A percentile compares a stretch with the other conserved stretches of the same genome.
phyloP scores from a whole-genome alignment of 2,888 invertebrate genomes.

The Drosophila tripunctata region DNA sequence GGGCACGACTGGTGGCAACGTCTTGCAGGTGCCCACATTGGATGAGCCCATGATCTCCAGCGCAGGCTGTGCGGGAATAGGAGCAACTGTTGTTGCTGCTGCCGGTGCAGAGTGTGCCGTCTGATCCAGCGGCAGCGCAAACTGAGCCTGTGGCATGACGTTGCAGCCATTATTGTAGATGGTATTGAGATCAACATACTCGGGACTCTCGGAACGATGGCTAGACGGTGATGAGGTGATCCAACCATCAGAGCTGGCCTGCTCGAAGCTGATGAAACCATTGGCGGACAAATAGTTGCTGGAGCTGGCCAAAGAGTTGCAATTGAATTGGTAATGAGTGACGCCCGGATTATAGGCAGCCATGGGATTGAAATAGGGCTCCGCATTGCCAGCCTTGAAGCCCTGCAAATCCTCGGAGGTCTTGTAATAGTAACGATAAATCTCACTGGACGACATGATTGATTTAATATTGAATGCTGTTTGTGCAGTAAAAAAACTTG shows the following conservation, averaged over 20 bases:
- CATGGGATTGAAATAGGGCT: slow-evolving; percentile 83
- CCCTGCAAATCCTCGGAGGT: slow-evolving; percentile 83
- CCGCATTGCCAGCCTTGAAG: slow-evolving; percentile 72
- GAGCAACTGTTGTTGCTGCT: neutral
- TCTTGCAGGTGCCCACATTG: slow-evolving; percentile 82
- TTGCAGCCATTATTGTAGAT: slow-evolving; percentile 77
- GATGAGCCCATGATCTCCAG: slow-evolving; percentile 80
- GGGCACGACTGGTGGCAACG: slow-evolving; percentile 32
- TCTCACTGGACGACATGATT: slow-evolving; percentile 83
- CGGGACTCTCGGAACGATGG: slow-evolving; percentile 84
- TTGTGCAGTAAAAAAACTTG: slow-evolving; percentile 16
- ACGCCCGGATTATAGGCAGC: slow-evolving; percentile 80
- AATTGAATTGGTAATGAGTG: slow-evolving; percentile 72
- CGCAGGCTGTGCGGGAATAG: slow-evolving; percentile 19
- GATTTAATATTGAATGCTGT: neutral
- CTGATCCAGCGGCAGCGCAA: slow-evolving; percentile 39
- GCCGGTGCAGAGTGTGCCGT: slow-evolving; percentile 1
- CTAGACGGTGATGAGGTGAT: slow-evolving; percentile 84
- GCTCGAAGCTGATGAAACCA: slow-evolving; percentile 83
- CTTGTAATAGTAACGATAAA: slow-evolving; percentile 84
- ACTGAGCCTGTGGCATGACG: slow-evolving; percentile 54
- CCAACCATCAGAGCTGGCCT: slow-evolving; percentile 84
- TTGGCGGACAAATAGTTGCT: slow-evolving; percentile 72
- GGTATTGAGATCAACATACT: slow-evolving; percentile 83
- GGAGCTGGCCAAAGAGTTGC: slow-evolving; percentile 64